These are phyloP conservation scores for Amazonetta brasiliensis DNA, from an alignment of 2,797 vertebrate genomes.

Conservation along the genomic window DNA sequence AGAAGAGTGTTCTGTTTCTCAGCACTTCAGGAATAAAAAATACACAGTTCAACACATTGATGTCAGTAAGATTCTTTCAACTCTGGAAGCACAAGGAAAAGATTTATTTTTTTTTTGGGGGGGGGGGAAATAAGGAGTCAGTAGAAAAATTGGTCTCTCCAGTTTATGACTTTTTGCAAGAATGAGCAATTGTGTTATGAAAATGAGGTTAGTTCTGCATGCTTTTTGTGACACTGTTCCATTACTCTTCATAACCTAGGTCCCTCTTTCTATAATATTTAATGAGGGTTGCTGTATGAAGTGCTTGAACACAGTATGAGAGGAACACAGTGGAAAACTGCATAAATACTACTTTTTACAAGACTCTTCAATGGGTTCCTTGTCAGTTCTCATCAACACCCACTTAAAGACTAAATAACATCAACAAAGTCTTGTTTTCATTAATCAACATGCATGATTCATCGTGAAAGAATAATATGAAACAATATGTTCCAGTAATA, in stretches of 20 bases:
- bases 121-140: neutral
- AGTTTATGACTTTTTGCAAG: neutral
- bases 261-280: neutral
- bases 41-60: neutral
- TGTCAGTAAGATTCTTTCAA: neutral
- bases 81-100: neutral
- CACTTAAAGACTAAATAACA: neutral
- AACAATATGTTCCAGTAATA: neutral
- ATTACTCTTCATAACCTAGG: neutral
- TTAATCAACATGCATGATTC: constrained; percentile 4
- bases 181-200: neutral
- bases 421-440: constrained; percentile 10
- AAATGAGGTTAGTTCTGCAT: neutral
- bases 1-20: neutral
- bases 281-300: neutral
- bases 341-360: neutral
- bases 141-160: neutral
- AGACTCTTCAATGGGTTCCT: neutral
- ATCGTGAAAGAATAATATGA: neutral
- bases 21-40: neutral
- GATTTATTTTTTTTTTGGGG: neutral
- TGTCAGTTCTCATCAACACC: neutral
- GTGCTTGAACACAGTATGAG: neutral
- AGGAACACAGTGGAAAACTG: neutral
- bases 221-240: neutral